Conservation (phyloP, 1,140 invertebrate species). For the Papilio polytes region DNA sequence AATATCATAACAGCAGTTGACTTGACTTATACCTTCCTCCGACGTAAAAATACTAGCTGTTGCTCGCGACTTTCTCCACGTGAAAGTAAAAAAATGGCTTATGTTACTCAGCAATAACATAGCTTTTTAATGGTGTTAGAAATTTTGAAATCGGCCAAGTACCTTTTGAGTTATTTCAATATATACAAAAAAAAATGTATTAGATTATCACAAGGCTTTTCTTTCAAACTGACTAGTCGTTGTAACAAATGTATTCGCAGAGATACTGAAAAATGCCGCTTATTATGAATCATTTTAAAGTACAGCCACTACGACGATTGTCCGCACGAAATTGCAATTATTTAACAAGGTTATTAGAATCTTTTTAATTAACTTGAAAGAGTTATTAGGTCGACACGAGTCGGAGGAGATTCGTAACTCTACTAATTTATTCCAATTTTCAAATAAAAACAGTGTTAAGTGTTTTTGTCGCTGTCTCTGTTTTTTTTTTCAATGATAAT, state of each 20-base stretch:
- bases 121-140: too few relatives aligned
- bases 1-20: too few relatives aligned
- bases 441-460: background rate
- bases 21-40: too few relatives aligned
- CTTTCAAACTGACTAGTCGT: background rate
- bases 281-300: background rate
- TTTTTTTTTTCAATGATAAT: too few relatives aligned
- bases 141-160: too few relatives aligned
- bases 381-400: background rate
- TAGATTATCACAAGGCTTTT: background rate
- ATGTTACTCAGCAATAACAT: too few relatives aligned
- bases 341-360: background rate
- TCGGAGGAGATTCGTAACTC: background rate
- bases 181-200: too few relatives aligned
- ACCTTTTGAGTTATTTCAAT: too few relatives aligned
- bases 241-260: background rate
- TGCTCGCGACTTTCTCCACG: too few relatives aligned
- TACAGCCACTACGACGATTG: background rate
- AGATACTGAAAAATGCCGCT: background rate
- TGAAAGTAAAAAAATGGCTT: too few relatives aligned
- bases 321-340: slow-evolving; percentile 7
- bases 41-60: background rate
- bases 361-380: background rate
- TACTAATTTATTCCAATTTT: background rate
- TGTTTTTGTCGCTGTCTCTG: background rate